Conservation (phyloP, 1,140 invertebrate species). For the Bombyx mandarina region DNA sequence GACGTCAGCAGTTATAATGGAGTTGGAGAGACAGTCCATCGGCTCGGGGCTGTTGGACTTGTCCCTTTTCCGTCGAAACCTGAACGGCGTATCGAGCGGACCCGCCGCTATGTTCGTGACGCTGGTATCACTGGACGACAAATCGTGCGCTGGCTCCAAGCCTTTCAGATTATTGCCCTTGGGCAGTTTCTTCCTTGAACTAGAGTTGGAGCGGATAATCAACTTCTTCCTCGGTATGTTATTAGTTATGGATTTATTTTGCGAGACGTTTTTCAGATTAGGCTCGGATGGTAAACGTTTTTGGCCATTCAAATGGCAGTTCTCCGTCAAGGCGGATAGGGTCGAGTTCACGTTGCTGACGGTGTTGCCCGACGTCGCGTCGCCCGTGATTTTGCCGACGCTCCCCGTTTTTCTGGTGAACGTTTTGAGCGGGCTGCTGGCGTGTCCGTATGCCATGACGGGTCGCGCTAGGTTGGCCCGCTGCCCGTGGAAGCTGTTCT, state of each 20-base stretch:
- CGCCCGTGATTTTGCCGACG: slow-evolving; percentile 36
- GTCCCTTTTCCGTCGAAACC: slow-evolving; percentile 58
- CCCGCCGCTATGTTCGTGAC: slow-evolving; percentile 65
- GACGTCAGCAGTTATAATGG: slow-evolving; percentile 51
- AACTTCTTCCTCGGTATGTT: slow-evolving; percentile 52
- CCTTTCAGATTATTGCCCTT: slow-evolving; percentile 43
- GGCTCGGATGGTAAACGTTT: slow-evolving; percentile 52
- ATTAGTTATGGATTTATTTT: slow-evolving; percentile 30
- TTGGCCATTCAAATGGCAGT: slow-evolving; percentile 61
- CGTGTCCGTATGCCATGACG: slow-evolving; percentile 39
- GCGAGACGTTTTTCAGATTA: slow-evolving; percentile 43
- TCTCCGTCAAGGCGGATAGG: slow-evolving; percentile 59
- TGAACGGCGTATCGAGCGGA: slow-evolving; percentile 59
- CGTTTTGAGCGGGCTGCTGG: slow-evolving; percentile 48
- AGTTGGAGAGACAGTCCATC: slow-evolving; percentile 58
- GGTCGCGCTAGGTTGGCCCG: slow-evolving; percentile 53
- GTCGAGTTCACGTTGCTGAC: slow-evolving; percentile 56
- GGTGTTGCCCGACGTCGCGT: slow-evolving; percentile 26
- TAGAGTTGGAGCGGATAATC: slow-evolving; percentile 54
- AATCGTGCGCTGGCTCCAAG: slow-evolving; percentile 49
- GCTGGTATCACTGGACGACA: slow-evolving; percentile 65
- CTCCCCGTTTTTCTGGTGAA: slow-evolving; percentile 45
- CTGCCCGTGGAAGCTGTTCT: slow-evolving; percentile 59
- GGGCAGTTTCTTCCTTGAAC: slow-evolving; percentile 54
- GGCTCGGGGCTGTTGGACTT: slow-evolving; percentile 63